phyloP scores from a whole-genome alignment of 2,888 invertebrate species.

The Chloroclysta siterata region DNA sequence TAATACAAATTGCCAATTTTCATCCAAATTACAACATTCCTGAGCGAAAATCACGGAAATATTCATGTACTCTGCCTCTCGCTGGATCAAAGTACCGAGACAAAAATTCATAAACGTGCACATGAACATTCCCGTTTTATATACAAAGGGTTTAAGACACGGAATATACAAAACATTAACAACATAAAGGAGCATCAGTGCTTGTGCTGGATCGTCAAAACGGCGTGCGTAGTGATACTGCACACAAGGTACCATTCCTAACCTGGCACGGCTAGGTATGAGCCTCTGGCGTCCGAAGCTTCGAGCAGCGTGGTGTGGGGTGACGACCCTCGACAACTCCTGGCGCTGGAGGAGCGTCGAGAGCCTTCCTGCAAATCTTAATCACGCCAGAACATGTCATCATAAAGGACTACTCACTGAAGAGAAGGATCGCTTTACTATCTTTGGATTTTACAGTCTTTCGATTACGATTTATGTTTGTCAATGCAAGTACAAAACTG shows the following conservation, averaged over 20 bases:
- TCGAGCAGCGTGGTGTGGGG: slow-evolving; percentile 83
- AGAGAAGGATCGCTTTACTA: neutral
- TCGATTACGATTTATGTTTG: neutral
- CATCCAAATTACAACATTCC: slow-evolving; percentile 4
- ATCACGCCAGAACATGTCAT: slow-evolving; percentile 54
- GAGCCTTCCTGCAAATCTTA: slow-evolving; percentile 83
- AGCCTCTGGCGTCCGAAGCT: slow-evolving; percentile 84
- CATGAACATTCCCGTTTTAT: slow-evolving; percentile 13
- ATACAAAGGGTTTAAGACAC: neutral
- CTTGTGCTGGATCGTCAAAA: slow-evolving; percentile 56
- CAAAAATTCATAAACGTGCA: neutral
- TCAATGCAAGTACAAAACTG: neutral
- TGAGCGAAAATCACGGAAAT: neutral
- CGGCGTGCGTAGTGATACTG: slow-evolving; percentile 56
- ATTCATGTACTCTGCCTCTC: neutral
- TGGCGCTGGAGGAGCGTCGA: slow-evolving; percentile 75
- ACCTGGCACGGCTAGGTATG: slow-evolving; percentile 87
- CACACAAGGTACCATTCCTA: slow-evolving; percentile 61
- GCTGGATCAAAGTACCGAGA: neutral
- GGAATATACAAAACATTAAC: slow-evolving; percentile 21
- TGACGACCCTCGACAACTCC: slow-evolving; percentile 78
- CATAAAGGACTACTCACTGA: slow-evolving; percentile 1
- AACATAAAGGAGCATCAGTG: slow-evolving; percentile 62
- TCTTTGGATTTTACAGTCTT: no score
- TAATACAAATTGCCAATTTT: slow-evolving; percentile 65